Percentiles rank a stretch among this genome's conserved stretches.
Evolutionary conservation across 2,888 invertebrate genomes (phyloP).

Genomic region (Pollenia griseotomentosa): DNA sequence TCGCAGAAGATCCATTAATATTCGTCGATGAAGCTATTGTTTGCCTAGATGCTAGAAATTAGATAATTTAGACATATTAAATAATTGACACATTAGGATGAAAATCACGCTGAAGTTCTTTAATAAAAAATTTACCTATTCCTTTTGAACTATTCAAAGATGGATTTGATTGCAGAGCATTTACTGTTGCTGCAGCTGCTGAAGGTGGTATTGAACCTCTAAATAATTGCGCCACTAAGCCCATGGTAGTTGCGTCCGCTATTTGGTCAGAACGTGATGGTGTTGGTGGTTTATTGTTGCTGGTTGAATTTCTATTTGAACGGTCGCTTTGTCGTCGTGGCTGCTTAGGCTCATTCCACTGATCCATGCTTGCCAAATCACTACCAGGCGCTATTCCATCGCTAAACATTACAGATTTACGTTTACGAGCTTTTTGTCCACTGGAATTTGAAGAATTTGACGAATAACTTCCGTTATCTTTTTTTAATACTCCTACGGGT

Average conservation of each 20-base stretch:
- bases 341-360: slow-evolving; percentile 86
- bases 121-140: slow-evolving; percentile 27
- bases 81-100: neutral
- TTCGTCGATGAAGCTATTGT: slow-evolving; percentile 48
- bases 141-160: slow-evolving; percentile 6
- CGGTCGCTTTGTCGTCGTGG: slow-evolving; percentile 78
- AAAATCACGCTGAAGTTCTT: neutral
- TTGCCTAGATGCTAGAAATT: slow-evolving; percentile 50
- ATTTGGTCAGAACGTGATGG: slow-evolving; percentile 75
- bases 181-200: slow-evolving; percentile 79
- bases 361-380: slow-evolving; percentile 90
- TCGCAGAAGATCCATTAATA: slow-evolving; percentile 69
- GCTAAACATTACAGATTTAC: slow-evolving; percentile 93
- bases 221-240: slow-evolving; percentile 80
- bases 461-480: slow-evolving; percentile 83
- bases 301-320: slow-evolving; percentile 51
- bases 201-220: slow-evolving; percentile 81
- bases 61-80: neutral
- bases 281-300: slow-evolving; percentile 77
- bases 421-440: slow-evolving; percentile 85
- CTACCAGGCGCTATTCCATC: slow-evolving; percentile 94
- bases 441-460: slow-evolving; percentile 78
- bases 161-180: slow-evolving; percentile 71
- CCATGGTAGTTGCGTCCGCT: slow-evolving; percentile 78
- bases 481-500: slow-evolving; percentile 92